phyloP scores from a whole-genome alignment of 2,797 vertebrate genomes.

The Myripristis jacobus region DNA sequence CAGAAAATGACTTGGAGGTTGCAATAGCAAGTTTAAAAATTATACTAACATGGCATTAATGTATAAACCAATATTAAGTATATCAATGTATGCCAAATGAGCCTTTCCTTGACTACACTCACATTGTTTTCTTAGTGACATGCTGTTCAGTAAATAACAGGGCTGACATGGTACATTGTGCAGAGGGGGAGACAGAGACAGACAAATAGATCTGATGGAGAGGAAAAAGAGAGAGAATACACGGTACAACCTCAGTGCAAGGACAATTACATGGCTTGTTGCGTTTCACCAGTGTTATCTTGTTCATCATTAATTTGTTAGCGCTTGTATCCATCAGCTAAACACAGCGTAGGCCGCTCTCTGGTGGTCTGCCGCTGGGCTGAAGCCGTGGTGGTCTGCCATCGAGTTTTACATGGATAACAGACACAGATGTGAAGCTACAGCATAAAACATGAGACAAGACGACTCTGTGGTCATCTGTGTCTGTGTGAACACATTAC shows the following conservation, averaged over 20 bases:
- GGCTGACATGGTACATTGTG: not conserved
- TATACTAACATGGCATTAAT: too few relatives aligned
- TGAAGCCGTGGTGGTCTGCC: not conserved
- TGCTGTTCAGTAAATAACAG: not conserved
- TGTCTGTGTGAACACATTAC: too few relatives aligned
- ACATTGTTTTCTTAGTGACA: not conserved
- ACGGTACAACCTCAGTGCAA: conserved; percentile 8
- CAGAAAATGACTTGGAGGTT: too few relatives aligned
- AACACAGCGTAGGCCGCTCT: not conserved
- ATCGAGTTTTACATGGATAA: not conserved
- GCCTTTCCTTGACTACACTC: too few relatives aligned
- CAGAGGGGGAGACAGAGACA: not conserved
- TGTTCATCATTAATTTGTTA: conserved; percentile 35
- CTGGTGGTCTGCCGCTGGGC: not conserved
- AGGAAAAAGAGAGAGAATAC: not conserved
- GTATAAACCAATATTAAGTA: too few relatives aligned
- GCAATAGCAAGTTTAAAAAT: too few relatives aligned
- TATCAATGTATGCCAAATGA: too few relatives aligned
- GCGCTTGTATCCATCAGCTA: conserved; percentile 23
- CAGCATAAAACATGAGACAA: not conserved
- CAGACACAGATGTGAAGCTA: not conserved
- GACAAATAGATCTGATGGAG: not conserved
- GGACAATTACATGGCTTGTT: conserved; percentile 33
- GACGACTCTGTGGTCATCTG: too few relatives aligned
- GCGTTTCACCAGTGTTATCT: conserved; percentile 18